A percentile compares a stretch with the other conserved stretches of the same genome.
These are phyloP conservation scores for Amyelois transitella DNA, from an alignment of 1,140 invertebrate species.

Conservation along the genomic window DNA sequence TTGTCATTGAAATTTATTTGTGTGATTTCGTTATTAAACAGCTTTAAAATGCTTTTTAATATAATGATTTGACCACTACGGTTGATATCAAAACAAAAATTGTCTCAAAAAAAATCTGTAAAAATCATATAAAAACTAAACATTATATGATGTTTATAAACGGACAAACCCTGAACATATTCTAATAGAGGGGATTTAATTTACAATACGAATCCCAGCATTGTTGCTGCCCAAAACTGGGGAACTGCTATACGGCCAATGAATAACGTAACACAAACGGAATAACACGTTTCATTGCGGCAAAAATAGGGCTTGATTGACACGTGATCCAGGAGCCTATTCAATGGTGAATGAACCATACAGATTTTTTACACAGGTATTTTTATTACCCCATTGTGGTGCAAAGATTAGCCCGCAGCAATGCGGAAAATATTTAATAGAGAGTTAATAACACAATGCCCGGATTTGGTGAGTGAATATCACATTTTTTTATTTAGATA, in stretches of 20 bases:
- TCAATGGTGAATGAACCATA: slow-evolving; percentile 38
- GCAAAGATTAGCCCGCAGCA: slow-evolving; percentile 42
- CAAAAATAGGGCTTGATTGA: slow-evolving; percentile 58
- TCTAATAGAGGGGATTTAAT: slow-evolving; percentile 29
- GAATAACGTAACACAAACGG: slow-evolving; percentile 60
- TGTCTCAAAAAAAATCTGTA: neutral
- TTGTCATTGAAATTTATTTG: no score
- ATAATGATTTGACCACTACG: neutral
- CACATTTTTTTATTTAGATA: slow-evolving; percentile 17
- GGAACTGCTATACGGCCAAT: slow-evolving; percentile 50
- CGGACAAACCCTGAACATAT: slow-evolving; percentile 12
- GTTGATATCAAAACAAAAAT: neutral
- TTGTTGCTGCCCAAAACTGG: slow-evolving; percentile 36
- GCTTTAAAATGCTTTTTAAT: no score
- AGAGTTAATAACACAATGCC: slow-evolving; percentile 36
- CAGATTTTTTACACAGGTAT: slow-evolving; percentile 44
- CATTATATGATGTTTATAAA: neutral
- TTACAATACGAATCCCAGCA: slow-evolving; percentile 27
- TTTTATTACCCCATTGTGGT: slow-evolving; percentile 58
- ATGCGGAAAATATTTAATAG: slow-evolving; percentile 58
- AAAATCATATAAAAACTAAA: no score
- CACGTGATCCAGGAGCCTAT: slow-evolving; percentile 55
- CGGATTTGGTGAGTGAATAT: slow-evolving; percentile 16
- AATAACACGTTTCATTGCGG: slow-evolving; percentile 55
- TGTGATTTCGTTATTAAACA: no score